These are phyloP conservation scores for Cyanoderma ruficeps DNA, from an alignment of 2,113 vertebrate species.

Conservation along the genomic window DNA sequence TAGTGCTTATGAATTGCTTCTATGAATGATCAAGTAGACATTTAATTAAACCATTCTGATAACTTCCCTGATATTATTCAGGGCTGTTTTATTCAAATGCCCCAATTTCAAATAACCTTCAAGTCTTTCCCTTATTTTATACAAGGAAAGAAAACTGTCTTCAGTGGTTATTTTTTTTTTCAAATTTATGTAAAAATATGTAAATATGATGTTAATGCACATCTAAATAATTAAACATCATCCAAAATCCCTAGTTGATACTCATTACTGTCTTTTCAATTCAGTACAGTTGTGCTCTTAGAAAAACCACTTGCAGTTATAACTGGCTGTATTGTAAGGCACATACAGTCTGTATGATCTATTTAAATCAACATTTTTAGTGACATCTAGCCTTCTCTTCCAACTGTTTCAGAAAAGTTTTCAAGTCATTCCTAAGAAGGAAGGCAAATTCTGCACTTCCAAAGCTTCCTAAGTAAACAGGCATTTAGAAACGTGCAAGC, in stretches of 20 bases:
- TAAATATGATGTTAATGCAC: constrained; percentile 41
- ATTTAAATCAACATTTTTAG: not conserved
- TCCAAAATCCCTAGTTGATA: constrained; percentile 16
- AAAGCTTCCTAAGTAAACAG: not conserved
- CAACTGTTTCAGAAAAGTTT: not conserved
- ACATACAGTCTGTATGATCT: not conserved
- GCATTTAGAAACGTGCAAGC: not conserved
- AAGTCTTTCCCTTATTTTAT: constrained; percentile 43
- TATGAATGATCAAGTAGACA: constrained; percentile 17
- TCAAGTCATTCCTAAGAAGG: not conserved
- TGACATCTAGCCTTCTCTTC: not conserved
- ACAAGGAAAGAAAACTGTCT: constrained; percentile 6
- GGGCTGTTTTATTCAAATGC: constrained; percentile 34
- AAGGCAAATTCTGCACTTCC: not conserved
- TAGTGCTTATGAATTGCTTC: constrained; percentile 51
- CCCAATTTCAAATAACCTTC: constrained; percentile 6
- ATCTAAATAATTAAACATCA: constrained; percentile 48
- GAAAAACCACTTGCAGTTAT: not conserved
- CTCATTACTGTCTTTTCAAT: constrained; percentile 5
- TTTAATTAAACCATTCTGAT: constrained; percentile 32
- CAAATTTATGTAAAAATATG: constrained; percentile 19
- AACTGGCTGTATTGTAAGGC: not conserved
- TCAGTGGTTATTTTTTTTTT: constrained; percentile 1
- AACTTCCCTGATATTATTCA: constrained; percentile 54
- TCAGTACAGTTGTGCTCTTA: not conserved